Evolutionary conservation across 2,113 vertebrate species (phyloP), one percentile per base, ranked within the genome.

Genomic region (Daubentonia madagascariensis): DNA sequence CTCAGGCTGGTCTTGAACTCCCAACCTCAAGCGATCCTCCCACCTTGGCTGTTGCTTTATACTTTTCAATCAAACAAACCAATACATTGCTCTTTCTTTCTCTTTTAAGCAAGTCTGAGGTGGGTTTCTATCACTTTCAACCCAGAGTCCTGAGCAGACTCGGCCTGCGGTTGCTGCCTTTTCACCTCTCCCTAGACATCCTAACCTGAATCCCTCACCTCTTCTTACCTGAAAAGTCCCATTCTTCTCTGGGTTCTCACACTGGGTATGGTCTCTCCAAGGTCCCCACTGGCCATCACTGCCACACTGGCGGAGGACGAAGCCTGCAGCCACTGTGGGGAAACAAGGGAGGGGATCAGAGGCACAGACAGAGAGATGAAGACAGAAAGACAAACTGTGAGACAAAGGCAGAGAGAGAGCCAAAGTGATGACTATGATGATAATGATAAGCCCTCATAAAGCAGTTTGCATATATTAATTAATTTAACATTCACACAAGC

Each of bases 231-330:
- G 98, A 85, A 98, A 98, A 37, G 78, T 92, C 30, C 72, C 92
- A 35, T 97, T 98, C 10, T 76, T 89, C 4, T 95, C 96, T 37
- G 97, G 86, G 35, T 94, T 96, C 63, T 98, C 97, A 40, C 99
- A 99, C 95, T 99, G 99, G 6, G 98, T 98, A 40, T 99, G 98
- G 94, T 99, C 98, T 59, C 98, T 97, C 99, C 99, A 99, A 10
- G 98, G 98, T 70, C 98, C 98, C 99, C 99, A 99, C 4, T 98
- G 98, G 10, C 99, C 99, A 23, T 99, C 99, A 37, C 97, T 92
- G 12, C 98, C 99, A 50, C 99, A 99, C 23, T 98, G 98, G 43
- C 99, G 98, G 8, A 98, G 90, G 83, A 99, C 99, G 35, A 98
- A 98, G 28, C 99, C 99, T 10, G 85, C 85, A 79, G 85, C 98